Base-by-base conservation (phyloP, 2,888 invertebrate genomes). In the Campopleginae sp. region DNA sequence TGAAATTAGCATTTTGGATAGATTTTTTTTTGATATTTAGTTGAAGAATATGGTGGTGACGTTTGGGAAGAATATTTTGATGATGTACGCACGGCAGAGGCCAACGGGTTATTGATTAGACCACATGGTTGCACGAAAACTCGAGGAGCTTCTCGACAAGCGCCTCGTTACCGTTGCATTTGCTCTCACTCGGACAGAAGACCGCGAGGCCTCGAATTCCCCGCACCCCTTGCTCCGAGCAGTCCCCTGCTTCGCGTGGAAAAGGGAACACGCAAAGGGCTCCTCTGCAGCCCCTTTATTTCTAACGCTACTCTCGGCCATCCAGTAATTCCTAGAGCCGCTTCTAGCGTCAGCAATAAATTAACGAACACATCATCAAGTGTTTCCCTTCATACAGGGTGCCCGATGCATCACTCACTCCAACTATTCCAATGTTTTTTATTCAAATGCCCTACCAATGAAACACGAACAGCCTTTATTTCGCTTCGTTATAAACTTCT, bases 41-140 rank as follows among this genome's bases (percentile, higher is more conserved):
- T 33, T 51, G 8, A 46, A 58, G n/a, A 12, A 44, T 58, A 27
- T 58, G 19, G 42, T 42, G 42, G 27, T 46, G 38, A 63, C 48
- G 63, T 71, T 74, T 76, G 23, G 71, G 19, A 10, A 33, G 68
- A 51, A 76, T 71, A 84, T 80, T 76, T 80, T 71, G 63, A 63
- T 58, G 76, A 71, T 80, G 61, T 54, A 76, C 23, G 33, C 63
- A 71, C 58, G 46, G 27, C 44, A 74, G 78, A 75, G 74, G 75
- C 71, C 78, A 82, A 85, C 81, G 85, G 81, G 71, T 83, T 86
- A 87, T 87, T 76, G 87, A 87, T 87, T 82, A 75, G 71, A 81
- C 65, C 86, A 78, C 82, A 79, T 84, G 80, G 86, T 85, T 85
- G 85, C 84, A 87, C 87, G 83, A 76, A 86, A 87, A 84, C 84